A percentile compares a stretch with the other conserved stretches of the same genome.
Evolutionary conservation across 2,888 invertebrate genomes (phyloP).

Genomic region (Pterobdella sp.): DNA sequence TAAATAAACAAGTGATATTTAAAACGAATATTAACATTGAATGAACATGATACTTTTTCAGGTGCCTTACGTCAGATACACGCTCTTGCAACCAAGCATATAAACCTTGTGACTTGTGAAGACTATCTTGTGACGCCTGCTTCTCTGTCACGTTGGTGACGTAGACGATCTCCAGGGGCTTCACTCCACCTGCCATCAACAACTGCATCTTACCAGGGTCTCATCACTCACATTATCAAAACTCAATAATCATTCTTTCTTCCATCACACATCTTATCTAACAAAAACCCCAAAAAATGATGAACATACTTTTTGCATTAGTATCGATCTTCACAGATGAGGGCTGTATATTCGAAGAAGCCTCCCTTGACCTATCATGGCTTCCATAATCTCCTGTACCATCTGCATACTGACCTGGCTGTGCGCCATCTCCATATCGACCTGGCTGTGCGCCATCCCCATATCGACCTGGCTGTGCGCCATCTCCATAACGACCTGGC

Average conservation of each 20-base stretch:
- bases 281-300: too few species aligned
- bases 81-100: background rate
- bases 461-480: background rate
- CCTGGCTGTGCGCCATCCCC: background rate
- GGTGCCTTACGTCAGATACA: background rate
- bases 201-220: too few species aligned
- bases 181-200: constrained; percentile 27
- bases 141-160: constrained; percentile 35
- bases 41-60: too few species aligned
- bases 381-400: background rate
- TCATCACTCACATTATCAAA: too few species aligned
- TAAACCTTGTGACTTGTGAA: constrained; percentile 27
- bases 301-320: too few species aligned
- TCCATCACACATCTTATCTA: too few species aligned
- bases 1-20: too few species aligned
- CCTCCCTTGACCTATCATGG: background rate
- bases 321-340: too few species aligned
- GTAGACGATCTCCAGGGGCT: constrained; percentile 36
- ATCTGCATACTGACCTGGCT: background rate
- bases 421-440: background rate
- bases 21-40: too few species aligned
- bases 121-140: constrained; percentile 14
- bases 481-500: background rate
- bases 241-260: too few species aligned
- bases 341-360: background rate